These are phyloP conservation scores for Rhea americana DNA, from an alignment of 2,113 vertebrate species.

Conservation along the genomic window DNA sequence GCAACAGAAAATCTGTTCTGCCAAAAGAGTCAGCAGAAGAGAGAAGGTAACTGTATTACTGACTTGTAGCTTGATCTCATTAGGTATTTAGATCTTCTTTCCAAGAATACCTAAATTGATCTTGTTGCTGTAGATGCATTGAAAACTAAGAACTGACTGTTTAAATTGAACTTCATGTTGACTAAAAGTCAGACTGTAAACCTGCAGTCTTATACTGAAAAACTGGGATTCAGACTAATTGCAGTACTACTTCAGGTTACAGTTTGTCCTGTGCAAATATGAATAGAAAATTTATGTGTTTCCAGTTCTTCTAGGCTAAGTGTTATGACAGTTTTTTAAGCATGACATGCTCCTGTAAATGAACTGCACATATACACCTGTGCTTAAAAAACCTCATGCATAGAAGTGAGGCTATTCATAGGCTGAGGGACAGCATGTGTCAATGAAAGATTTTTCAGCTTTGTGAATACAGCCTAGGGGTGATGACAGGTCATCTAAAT, in stretches of 20 bases:
- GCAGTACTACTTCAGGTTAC: neutral
- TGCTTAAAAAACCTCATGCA: neutral
- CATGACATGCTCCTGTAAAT: neutral
- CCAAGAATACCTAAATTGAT: neutral
- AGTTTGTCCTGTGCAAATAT: neutral
- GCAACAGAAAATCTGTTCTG: conserved; percentile 66
- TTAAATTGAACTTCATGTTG: neutral
- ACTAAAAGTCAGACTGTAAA: neutral
- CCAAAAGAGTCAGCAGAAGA: conserved; percentile 77
- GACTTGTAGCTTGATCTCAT: neutral
- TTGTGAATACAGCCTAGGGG: neutral
- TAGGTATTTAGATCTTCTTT: neutral
- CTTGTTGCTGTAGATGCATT: neutral
- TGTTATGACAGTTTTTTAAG: neutral
- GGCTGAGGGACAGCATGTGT: neutral
- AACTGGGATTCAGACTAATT: neutral
- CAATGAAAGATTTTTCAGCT: neutral
- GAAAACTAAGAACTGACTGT: neutral
- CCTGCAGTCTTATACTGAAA: neutral
- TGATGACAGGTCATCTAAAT: neutral
- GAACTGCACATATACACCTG: neutral
- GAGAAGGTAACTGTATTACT: conserved; percentile 76
- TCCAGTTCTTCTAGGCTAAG: neutral
- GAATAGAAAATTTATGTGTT: neutral
- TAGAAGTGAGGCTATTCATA: neutral